Conservation (phyloP, 2,797 vertebrate genomes). For the Labroides dimidiatus region DNA sequence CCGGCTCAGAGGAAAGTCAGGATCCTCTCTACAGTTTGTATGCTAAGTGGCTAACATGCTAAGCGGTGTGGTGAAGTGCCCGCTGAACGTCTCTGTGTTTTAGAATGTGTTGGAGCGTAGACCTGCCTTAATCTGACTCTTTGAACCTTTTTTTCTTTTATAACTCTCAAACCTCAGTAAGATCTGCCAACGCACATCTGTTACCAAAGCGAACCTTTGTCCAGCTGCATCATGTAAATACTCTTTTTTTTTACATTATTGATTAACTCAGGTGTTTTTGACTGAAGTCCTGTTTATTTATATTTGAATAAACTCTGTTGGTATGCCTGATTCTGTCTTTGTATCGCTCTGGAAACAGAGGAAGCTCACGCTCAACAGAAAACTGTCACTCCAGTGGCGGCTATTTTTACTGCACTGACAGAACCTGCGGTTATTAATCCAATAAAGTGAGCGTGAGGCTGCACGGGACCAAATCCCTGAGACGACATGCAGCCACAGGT, state of each 20-base stretch:
- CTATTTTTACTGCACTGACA: conserved; percentile 5
- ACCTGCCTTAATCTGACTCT: conserved; percentile 63
- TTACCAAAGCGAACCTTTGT: conserved; percentile 10
- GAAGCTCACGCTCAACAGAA: too few relatives aligned
- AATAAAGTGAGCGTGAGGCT: conserved; percentile 32
- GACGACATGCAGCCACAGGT: conserved; percentile 42
- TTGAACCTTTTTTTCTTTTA: conserved; percentile 11
- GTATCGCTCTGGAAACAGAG: too few relatives aligned
- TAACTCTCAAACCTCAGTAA: conserved; percentile 47
- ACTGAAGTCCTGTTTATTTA: conserved; percentile 29
- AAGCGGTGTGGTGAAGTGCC: conserved; percentile 35
- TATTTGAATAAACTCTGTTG: conserved; percentile 48
- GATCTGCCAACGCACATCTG: conserved; percentile 55
- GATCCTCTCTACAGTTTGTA: too few relatives aligned
- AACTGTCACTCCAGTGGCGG: too few relatives aligned
- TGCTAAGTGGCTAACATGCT: too few relatives aligned
- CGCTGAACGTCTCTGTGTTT: conserved; percentile 4
- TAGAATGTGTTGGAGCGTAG: conserved; percentile 2
- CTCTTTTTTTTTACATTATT: conserved; percentile 32
- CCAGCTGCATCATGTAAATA: conserved; percentile 3
- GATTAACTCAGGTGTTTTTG: conserved; percentile 10
- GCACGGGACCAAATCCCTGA: conserved; percentile 29
- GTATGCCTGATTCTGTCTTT: conserved; percentile 1
- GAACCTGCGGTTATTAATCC: conserved; percentile 39
- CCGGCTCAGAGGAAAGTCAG: too few relatives aligned